phyloP scores from a whole-genome alignment of 1,140 invertebrate genomes.

The Venturia canescens region DNA sequence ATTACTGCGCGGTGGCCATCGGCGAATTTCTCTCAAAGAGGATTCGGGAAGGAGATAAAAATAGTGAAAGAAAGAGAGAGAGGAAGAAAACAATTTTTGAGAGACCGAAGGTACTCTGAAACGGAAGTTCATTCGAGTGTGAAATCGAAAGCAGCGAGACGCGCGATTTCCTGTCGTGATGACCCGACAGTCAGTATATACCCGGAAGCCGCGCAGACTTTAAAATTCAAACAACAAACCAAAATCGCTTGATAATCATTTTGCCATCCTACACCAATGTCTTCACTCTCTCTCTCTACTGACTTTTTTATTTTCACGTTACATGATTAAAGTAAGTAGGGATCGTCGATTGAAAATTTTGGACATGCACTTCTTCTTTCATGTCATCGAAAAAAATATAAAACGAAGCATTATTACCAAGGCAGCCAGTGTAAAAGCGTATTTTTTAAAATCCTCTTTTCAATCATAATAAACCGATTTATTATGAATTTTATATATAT shows the following conservation, averaged over 20 bases:
- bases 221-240: neutral
- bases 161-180: neutral
- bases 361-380: no score
- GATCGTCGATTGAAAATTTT: no score
- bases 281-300: no score
- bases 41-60: neutral
- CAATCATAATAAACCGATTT: no score
- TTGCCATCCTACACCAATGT: no score
- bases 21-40: neutral
- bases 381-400: no score
- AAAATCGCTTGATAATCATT: neutral
- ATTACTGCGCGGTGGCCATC: slow-evolving; percentile 19
- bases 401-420: no score
- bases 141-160: slow-evolving; percentile 24
- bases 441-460: no score
- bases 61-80: neutral
- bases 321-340: no score
- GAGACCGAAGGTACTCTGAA: slow-evolving; percentile 1
- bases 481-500: no score
- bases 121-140: slow-evolving; percentile 21
- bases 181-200: neutral
- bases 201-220: neutral
- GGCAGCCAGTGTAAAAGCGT: no score
- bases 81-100: slow-evolving; percentile 7
- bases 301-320: no score